A percentile compares a stretch with the other conserved stretches of the same genome.
phyloP scores from a whole-genome alignment of 2,888 invertebrate species.

The Drosophila falleni region DNA sequence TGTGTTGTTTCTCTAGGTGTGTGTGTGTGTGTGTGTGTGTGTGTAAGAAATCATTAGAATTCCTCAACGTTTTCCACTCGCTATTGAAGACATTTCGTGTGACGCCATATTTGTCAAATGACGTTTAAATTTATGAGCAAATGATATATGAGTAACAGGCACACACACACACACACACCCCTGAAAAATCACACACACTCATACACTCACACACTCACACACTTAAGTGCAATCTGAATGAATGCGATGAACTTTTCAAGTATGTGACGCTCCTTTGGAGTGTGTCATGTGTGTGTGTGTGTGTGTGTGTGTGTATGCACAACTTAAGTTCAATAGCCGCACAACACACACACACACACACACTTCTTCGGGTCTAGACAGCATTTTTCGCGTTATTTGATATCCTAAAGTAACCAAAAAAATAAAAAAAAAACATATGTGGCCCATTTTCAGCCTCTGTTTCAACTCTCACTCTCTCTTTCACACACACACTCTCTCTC shows the following conservation, averaged over 20 bases:
- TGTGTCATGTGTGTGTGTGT: neutral
- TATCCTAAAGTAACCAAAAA: conserved; percentile 26
- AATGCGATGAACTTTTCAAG: conserved; percentile 14
- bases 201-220: neutral
- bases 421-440: conserved; percentile 45
- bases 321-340: conserved; percentile 54
- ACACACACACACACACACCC: conserved; percentile 16
- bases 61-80: conserved; percentile 41
- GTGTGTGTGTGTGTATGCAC: conserved; percentile 3
- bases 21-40: conserved; percentile 42
- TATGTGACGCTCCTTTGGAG: conserved; percentile 13
- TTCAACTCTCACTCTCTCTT: neutral
- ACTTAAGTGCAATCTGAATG: conserved; percentile 29
- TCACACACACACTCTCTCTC: neutral
- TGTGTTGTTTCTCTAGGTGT: conserved; percentile 16
- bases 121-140: conserved; percentile 74
- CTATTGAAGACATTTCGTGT: conserved; percentile 66
- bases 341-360: conserved; percentile 7
- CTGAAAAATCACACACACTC: neutral
- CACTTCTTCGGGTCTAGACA: conserved; percentile 32
- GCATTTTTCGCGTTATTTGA: conserved; percentile 57
- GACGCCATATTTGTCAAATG: conserved; percentile 77
- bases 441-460: conserved; percentile 34
- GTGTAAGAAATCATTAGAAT: conserved; percentile 59
- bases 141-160: conserved; percentile 66